Conservation (phyloP, 1,140 invertebrate species). For the Dysdera silvatica region DNA sequence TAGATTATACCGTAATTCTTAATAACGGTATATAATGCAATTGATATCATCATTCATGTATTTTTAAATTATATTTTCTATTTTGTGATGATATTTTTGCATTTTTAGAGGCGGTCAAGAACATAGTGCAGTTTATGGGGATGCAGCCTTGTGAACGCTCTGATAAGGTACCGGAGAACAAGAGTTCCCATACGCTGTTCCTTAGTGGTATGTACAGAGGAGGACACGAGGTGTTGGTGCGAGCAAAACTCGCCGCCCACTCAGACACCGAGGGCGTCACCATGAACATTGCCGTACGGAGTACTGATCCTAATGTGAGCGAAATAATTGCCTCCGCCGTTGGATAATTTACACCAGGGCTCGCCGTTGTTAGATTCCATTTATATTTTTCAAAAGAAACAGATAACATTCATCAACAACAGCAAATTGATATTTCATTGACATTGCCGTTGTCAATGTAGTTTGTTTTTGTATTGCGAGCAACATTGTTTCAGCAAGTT, state of each 20-base stretch:
- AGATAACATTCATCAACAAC: too few species aligned
- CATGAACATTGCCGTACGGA: constrained; percentile 61
- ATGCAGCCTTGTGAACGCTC: constrained; percentile 76
- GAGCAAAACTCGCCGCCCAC: constrained; percentile 68
- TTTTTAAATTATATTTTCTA: neutral
- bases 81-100: constrained; percentile 8
- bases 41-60: too few species aligned
- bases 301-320: constrained; percentile 54
- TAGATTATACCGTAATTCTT: too few species aligned
- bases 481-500: too few species aligned
- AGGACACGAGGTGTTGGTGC: constrained; percentile 77
- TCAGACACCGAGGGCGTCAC: constrained; percentile 57
- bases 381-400: too few species aligned
- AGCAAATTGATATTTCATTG: too few species aligned
- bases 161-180: constrained; percentile 75
- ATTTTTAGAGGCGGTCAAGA: constrained; percentile 68
- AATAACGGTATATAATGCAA: too few species aligned
- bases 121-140: constrained; percentile 77
- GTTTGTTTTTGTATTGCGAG: too few species aligned
- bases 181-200: constrained; percentile 69
- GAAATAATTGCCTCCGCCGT: constrained; percentile 79
- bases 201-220: constrained; percentile 79
- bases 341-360: too few species aligned
- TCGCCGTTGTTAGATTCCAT: too few species aligned
- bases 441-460: too few species aligned